Evolutionary conservation across 2,888 invertebrate species (phyloP), one percentile per base, ranked within the genome.

Genomic region (Lasioglossum vierecki): DNA sequence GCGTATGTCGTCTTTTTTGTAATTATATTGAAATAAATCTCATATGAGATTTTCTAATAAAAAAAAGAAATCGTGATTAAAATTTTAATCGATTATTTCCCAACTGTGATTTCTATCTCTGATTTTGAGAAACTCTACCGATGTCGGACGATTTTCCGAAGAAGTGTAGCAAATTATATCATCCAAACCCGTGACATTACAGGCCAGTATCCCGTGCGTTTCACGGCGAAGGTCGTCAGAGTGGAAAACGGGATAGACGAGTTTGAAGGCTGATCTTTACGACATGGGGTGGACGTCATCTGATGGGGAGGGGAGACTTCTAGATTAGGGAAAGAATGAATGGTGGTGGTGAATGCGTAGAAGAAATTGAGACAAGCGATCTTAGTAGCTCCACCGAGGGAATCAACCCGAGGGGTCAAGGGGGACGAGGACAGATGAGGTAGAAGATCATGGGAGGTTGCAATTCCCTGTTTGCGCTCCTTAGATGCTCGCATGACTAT

Each of bases 341-440:
- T 78, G 82, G 71, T 63, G 70, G 74, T 77, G 68, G 80, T 68
- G 74, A 68, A 73, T 76, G 79, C 82, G 81, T 78, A 75, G 84
- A 83, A 79, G 87, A 84, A 77, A 84, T 86, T 79, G 88, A 82
- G 84, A 80, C 73, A 53, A 82, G 76, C 30, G 77, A 82, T 77
- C 80, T 76, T 60, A 35, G 82, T 74, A 44, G 68, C 76, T 53
- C 57, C 13, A 11, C 74, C 39, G 60, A 41, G 76, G 70, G 57
- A 75, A 66, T 57, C 8, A 57, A 57, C 53, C 9, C n/a, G 53
- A 9, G 53, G 53, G 53, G 53, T 0, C 53, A 63, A 80, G 70
- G 66, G 78, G 66, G 70, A 75, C 60, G 15, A 80, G 63, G 74
- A n/a, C 57, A n/a, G 68, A 44, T 1, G 44, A 53, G 76, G 49